Evolutionary conservation across 2,888 invertebrate genomes (phyloP).

Genomic region (Cerastis rubricosa): DNA sequence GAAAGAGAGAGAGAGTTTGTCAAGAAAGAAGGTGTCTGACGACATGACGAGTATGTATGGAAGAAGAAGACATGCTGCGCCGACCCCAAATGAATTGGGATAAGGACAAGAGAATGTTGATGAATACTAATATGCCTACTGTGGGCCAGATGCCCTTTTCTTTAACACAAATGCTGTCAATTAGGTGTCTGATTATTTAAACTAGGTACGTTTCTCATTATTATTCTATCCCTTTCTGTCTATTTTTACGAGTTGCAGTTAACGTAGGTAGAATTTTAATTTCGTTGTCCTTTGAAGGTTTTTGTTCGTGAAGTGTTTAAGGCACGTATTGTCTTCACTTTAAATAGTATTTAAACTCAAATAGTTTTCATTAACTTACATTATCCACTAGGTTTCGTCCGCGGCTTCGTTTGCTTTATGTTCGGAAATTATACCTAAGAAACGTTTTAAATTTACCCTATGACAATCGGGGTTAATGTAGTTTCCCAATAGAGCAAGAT

Average conservation of each 20-base stretch:
- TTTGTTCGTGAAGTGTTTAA: not conserved
- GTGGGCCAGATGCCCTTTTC: constrained; percentile 1
- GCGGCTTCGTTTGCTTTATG: not conserved
- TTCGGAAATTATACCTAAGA: not conserved
- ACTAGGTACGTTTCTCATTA: constrained; percentile 1
- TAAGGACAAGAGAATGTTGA: no score
- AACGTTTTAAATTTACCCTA: not conserved
- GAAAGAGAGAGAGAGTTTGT: no score
- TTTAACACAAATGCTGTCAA: constrained; percentile 23
- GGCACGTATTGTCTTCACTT: not conserved
- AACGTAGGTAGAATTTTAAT: constrained; percentile 35
- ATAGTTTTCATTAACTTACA: not conserved
- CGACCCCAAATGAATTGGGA: no score
- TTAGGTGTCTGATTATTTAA: constrained; percentile 30
- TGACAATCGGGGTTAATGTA: not conserved
- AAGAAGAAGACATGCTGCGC: no score
- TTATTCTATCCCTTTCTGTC: constrained; percentile 38
- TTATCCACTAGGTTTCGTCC: not conserved
- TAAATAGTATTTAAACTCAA: not conserved
- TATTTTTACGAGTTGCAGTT: constrained; percentile 39
- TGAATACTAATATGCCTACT: not conserved
- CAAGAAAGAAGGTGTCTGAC: no score
- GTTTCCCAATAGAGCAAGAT: not conserved
- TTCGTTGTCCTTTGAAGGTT: not conserved
- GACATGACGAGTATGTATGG: no score